These are phyloP conservation scores for Gobio gobio DNA, from an alignment of 2,113 vertebrate species.

Conservation along the genomic window DNA sequence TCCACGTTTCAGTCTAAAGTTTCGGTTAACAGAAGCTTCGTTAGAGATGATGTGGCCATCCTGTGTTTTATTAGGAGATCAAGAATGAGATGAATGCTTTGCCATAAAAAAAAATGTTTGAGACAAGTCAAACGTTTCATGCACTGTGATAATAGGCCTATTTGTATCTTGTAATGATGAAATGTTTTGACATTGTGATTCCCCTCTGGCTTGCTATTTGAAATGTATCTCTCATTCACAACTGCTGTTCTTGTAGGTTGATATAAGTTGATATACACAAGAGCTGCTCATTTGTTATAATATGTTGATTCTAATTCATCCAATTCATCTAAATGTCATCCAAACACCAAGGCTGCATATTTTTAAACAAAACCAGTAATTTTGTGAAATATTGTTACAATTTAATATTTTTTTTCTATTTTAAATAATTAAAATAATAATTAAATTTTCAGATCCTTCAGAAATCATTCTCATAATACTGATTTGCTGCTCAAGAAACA, in stretches of 20 bases:
- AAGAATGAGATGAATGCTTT: constrained; percentile 9
- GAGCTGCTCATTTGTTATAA: not conserved
- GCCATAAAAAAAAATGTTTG: constrained; percentile 22
- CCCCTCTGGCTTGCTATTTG: constrained; percentile 29
- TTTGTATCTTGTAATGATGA: constrained; percentile 11
- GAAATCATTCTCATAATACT: not conserved
- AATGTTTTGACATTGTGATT: constrained; percentile 22
- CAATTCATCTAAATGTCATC: too few species aligned
- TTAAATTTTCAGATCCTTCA: not conserved
- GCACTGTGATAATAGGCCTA: constrained; percentile 48
- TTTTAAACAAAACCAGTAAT: not conserved
- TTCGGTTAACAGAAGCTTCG: constrained; percentile 1
- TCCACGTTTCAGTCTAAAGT: constrained; percentile 18
- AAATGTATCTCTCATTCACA: constrained; percentile 41
- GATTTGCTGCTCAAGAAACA: not conserved
- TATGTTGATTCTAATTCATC: too few species aligned
- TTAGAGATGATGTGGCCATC: not conserved
- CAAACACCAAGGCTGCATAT: not conserved
- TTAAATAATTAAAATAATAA: not conserved
- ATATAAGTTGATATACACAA: constrained; percentile 26
- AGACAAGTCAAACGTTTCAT: constrained; percentile 48
- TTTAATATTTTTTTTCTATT: not conserved
- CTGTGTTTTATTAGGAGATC: not conserved
- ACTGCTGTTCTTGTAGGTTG: constrained; percentile 33
- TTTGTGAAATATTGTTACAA: not conserved